Evolutionary conservation across 2,113 vertebrate genomes (phyloP).

Genomic region (Catharus fuscescens): DNA sequence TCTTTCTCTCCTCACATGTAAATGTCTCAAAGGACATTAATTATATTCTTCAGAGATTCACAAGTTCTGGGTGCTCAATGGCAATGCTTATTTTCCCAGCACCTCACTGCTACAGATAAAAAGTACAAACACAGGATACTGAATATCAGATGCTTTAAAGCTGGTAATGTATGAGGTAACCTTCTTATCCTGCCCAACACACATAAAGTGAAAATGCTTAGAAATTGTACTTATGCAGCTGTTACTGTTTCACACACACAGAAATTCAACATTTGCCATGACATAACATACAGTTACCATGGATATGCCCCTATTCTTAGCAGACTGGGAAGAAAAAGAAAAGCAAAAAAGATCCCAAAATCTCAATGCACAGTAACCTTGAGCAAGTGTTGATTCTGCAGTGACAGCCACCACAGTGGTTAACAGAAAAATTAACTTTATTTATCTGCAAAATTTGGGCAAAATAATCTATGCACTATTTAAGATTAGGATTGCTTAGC

Average conservation of each 20-base stretch:
- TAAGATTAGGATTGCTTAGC: background rate
- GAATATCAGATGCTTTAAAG: background rate
- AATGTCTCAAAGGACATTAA: conserved; percentile 30
- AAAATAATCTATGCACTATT: background rate
- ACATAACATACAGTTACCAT: conserved; percentile 29
- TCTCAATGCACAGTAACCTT: background rate
- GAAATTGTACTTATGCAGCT: conserved; percentile 12
- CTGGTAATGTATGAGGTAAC: background rate
- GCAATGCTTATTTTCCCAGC: background rate
- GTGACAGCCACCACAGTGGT: background rate
- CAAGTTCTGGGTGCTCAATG: background rate
- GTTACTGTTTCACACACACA: background rate
- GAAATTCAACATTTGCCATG: conserved; percentile 21
- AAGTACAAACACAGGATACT: background rate
- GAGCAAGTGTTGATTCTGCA: background rate
- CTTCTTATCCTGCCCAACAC: background rate
- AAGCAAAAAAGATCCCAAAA: background rate
- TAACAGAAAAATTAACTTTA: background rate
- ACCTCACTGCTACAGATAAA: background rate
- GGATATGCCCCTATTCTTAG: conserved; percentile 20
- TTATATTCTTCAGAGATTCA: conserved; percentile 33
- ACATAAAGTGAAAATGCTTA: background rate
- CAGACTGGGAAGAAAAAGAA: background rate
- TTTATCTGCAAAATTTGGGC: background rate
- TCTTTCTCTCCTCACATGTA: conserved; percentile 26